These are phyloP conservation scores for Mamestra configurata DNA, from an alignment of 1,140 invertebrate species.

Conservation along the genomic window DNA sequence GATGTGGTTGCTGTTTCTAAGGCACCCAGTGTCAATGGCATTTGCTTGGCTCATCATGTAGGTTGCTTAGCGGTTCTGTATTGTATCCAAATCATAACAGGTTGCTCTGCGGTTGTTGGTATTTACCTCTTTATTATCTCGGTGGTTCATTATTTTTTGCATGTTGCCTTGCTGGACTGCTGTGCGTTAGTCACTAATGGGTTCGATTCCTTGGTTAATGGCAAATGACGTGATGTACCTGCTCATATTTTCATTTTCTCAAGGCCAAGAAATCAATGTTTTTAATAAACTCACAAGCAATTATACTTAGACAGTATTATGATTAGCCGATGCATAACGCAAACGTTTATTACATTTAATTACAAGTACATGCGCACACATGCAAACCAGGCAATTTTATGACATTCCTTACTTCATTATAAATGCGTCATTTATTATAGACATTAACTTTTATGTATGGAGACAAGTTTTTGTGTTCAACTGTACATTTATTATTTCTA, in stretches of 20 bases:
- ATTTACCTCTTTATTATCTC: neutral
- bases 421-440: neutral
- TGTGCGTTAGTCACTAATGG: too few species aligned
- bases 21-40: slow-evolving; percentile 16
- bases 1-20: neutral
- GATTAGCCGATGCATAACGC: neutral
- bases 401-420: neutral
- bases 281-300: too few species aligned
- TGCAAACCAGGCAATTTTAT: neutral
- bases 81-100: neutral
- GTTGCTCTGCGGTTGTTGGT: neutral
- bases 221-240: too few species aligned
- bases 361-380: slow-evolving; percentile 5
- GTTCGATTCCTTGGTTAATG: too few species aligned
- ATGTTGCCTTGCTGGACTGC: too few species aligned
- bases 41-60: neutral
- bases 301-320: too few species aligned
- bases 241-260: neutral
- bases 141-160: too few species aligned
- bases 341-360: neutral
- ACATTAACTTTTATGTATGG: neutral
- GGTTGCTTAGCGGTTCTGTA: slow-evolving; percentile 26
- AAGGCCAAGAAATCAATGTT: neutral
- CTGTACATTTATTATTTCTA: neutral
- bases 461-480: neutral